phyloP scores from a whole-genome alignment of 1,140 invertebrate species.

The Galendromus occidentalis region DNA sequence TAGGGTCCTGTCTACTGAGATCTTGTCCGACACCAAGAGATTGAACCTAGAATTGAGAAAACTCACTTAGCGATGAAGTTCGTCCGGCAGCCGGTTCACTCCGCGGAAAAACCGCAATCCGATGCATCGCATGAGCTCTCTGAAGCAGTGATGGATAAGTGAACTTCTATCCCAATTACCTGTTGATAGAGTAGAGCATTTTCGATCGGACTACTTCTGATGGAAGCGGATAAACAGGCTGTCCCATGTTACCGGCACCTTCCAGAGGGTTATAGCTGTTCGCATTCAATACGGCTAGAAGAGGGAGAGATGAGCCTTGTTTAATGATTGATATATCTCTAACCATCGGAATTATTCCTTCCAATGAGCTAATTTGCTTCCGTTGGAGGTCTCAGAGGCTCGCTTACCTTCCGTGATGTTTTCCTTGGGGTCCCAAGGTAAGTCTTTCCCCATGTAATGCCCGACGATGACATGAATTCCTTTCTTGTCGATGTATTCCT shows the following conservation, averaged over 20 bases:
- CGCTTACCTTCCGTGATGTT: conserved; percentile 46
- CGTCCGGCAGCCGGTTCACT: too few species aligned
- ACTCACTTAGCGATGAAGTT: too few species aligned
- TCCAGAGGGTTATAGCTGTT: conserved; percentile 56
- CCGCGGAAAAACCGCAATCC: too few species aligned
- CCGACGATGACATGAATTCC: conserved; percentile 52
- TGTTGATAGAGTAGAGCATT: conserved; percentile 61
- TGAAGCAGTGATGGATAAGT: neutral
- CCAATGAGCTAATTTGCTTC: neutral
- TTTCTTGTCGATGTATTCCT: conserved; percentile 46
- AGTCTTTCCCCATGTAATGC: conserved; percentile 51
- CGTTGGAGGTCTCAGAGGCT: too few species aligned
- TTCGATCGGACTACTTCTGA: conserved; percentile 52
- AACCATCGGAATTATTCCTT: neutral
- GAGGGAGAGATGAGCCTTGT: neutral
- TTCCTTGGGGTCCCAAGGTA: conserved; percentile 32
- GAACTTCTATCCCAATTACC: conserved; percentile 21
- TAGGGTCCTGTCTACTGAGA: conserved; percentile 65
- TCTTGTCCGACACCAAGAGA: conserved; percentile 69
- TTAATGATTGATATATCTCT: too few species aligned
- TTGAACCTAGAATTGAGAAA: conserved; percentile 40
- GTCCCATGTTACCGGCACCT: conserved; percentile 52
- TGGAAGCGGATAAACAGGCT: conserved; percentile 52
- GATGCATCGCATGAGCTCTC: too few species aligned
- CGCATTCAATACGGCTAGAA: conserved; percentile 53